A percentile compares a stretch with the other conserved stretches of the same genome.
phyloP scores from a whole-genome alignment of 2,797 vertebrate species.

The Masticophis lateralis region DNA sequence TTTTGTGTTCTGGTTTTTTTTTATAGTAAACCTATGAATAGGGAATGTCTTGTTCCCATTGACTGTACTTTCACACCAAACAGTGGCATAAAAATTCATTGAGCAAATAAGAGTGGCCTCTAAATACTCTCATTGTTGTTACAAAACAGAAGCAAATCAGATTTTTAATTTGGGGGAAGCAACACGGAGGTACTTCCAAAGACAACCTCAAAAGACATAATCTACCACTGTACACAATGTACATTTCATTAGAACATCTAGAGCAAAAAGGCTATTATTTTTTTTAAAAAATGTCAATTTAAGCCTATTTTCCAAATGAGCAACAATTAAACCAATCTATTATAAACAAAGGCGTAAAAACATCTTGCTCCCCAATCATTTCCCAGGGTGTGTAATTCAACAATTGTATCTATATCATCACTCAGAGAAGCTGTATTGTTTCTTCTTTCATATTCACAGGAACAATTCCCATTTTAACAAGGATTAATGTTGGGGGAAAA shows the following conservation, averaged over 20 bases:
- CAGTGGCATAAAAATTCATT: not conserved
- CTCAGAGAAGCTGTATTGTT: not conserved
- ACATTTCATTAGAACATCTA: not conserved
- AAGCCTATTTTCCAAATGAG: not conserved
- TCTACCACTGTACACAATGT: not conserved
- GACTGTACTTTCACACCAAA: not conserved
- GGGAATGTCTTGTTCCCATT: not conserved
- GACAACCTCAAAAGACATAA: not conserved
- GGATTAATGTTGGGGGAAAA: not conserved
- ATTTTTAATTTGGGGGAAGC: not conserved
- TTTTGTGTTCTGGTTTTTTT: not conserved
- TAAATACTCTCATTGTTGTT: not conserved
- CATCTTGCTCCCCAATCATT: not conserved
- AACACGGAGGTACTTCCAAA: not conserved
- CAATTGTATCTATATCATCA: not conserved
- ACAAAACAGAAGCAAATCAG: not conserved
- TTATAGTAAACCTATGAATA: not conserved
- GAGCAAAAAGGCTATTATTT: not conserved
- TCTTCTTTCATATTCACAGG: not conserved
- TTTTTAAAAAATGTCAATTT: not conserved
- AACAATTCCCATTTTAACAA: not conserved
- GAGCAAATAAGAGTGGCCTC: not conserved
- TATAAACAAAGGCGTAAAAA: accelerated
- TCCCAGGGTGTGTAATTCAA: not conserved
- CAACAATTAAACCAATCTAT: not conserved